Percentiles rank a stretch among this genome's conserved stretches.
phyloP scores from a whole-genome alignment of 1,140 invertebrate genomes.

The Sminthurides bifidus region DNA sequence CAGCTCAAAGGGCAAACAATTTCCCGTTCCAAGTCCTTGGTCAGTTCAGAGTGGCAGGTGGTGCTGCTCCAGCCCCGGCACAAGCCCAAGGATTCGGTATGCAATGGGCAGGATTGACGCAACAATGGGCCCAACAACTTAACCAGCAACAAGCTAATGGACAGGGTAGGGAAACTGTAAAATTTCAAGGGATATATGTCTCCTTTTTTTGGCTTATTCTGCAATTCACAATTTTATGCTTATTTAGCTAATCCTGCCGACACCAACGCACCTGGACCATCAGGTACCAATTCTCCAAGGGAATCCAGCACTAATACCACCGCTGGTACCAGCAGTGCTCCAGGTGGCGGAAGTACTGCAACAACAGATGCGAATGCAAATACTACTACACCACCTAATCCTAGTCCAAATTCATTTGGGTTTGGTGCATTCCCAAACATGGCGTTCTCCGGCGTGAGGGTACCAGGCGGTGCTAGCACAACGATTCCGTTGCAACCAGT shows the following conservation, averaged over 20 bases:
- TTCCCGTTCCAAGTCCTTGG: slow-evolving; percentile 20
- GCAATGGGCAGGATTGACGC: slow-evolving; percentile 17
- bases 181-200: too few species aligned
- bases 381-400: slow-evolving; percentile 11
- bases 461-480: neutral
- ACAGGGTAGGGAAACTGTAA: too few species aligned
- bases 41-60: slow-evolving; percentile 37
- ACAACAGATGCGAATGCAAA: neutral
- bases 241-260: too few species aligned
- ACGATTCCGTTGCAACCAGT: slow-evolving; percentile 6
- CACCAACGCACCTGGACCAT: too few species aligned
- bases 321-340: neutral
- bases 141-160: slow-evolving; percentile 3
- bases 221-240: too few species aligned
- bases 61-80: slow-evolving; percentile 6
- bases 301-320: neutral
- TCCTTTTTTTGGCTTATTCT: too few species aligned
- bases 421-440: slow-evolving; percentile 14
- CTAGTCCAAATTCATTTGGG: slow-evolving; percentile 14
- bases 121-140: slow-evolving; percentile 16
- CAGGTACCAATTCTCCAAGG: neutral
- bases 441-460: slow-evolving; percentile 5
- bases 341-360: neutral
- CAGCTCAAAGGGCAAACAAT: slow-evolving; percentile 12
- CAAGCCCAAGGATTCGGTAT: slow-evolving; percentile 13